phyloP scores from a whole-genome alignment of 2,888 invertebrate species.

The Unio delphinus region DNA sequence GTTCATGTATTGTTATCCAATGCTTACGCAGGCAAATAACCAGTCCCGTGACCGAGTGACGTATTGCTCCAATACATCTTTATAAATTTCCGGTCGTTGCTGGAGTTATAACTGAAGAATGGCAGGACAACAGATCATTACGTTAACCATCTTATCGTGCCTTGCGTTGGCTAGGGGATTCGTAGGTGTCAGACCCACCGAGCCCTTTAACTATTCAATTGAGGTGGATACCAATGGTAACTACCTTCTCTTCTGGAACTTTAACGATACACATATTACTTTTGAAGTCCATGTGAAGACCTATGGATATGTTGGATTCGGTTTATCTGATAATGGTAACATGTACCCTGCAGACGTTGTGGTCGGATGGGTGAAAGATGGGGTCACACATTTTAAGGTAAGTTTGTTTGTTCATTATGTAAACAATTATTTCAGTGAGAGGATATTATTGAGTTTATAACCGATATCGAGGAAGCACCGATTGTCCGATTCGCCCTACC shows the following conservation, averaged over 20 bases:
- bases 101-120: no score
- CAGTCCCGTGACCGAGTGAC: no score
- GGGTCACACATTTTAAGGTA: constrained; percentile 31
- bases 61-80: no score
- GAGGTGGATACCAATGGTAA: constrained; percentile 20
- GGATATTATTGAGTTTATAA: no score
- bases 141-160: no score
- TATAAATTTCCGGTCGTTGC: no score
- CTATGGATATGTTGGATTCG: constrained; percentile 86
- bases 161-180: neutral
- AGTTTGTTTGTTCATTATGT: neutral
- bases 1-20: no score
- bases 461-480: no score
- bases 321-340: constrained; percentile 85
- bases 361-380: constrained; percentile 83
- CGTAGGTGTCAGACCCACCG: constrained; percentile 15
- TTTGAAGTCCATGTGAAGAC: constrained; percentile 32
- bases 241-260: constrained; percentile 30
- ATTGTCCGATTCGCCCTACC: no score
- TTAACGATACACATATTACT: constrained; percentile 29
- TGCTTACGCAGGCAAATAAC: no score
- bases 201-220: constrained; percentile 9
- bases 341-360: constrained; percentile 89
- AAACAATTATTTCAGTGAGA: no score
- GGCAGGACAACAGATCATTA: no score